phyloP scores from a whole-genome alignment of 2,888 invertebrate species.

The Geotrupes spiniger region DNA sequence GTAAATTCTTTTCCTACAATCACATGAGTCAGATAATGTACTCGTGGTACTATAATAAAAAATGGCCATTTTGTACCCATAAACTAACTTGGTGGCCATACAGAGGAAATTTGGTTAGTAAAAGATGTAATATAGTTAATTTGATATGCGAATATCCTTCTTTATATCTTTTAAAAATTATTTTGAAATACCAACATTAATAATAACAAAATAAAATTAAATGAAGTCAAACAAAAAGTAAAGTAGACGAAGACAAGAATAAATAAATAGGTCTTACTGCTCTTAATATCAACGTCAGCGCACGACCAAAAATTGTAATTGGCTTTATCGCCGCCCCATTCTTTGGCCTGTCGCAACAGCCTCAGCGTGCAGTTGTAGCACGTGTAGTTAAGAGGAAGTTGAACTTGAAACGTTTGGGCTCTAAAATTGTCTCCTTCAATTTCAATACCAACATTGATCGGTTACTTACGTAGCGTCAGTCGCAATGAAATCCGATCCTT shows the following conservation, averaged over 20 bases:
- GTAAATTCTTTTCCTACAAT: constrained; percentile 70
- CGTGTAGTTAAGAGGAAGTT: constrained; percentile 75
- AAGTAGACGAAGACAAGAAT: not conserved
- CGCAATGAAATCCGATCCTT: constrained; percentile 75
- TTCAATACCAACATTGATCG: not conserved
- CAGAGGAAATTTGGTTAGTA: too few species aligned
- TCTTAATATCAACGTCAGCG: constrained; percentile 84
- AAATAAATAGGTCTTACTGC: constrained; percentile 49
- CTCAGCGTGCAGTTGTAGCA: constrained; percentile 90
- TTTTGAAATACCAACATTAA: too few species aligned
- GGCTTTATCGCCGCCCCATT: constrained; percentile 67
- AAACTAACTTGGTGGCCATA: too few species aligned
- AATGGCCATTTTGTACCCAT: too few species aligned
- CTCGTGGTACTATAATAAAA: too few species aligned
- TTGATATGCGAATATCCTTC: too few species aligned
- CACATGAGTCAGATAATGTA: constrained; percentile 8
- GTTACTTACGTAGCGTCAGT: constrained; percentile 82
- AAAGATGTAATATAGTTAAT: too few species aligned
- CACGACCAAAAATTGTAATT: constrained; percentile 93
- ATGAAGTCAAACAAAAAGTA: too few species aligned
- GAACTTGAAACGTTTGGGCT: constrained; percentile 78
- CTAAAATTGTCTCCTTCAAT: constrained; percentile 50
- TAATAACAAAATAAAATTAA: too few species aligned
- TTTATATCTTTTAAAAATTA: too few species aligned
- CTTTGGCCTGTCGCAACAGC: constrained; percentile 83